Base-by-base conservation (phyloP, 2,888 invertebrate species). In the Orthosia gracilis region DNA sequence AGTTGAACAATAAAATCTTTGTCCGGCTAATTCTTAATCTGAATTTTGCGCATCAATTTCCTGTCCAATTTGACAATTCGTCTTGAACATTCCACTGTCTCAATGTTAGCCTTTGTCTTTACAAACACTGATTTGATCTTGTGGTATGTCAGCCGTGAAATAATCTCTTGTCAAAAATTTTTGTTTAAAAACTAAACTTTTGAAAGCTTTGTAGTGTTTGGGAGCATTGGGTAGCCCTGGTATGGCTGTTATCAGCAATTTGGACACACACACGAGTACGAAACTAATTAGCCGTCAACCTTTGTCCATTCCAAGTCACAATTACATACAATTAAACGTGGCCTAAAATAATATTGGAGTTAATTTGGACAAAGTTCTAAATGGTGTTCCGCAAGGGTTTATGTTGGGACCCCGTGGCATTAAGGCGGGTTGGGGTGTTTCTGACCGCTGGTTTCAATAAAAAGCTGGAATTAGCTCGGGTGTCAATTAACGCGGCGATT, bases 291-390 rank as follows among this genome's bases (percentile, higher is more conserved):
- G 79, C 82, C 79, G 84, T 73, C 79, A 89, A 88, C 88, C 86
- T 86, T 89, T 87, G 89, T 83, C 86, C 88, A 83, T 83, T 84
- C 64, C 49, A 68, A 87, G 80, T 89, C 87, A 86, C 89, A 90
- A 91, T 89, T 90, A 90, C 88, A 87, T 83, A 85, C 88, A 88
- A 88, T 90, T 91, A 90, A 90, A 89, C 85, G 85, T 80, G 80
- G 82, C 89, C 91, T 91, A 90, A 90, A 91, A 92, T 91, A 91
- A 92, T 92, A 92, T 92, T 87, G 86, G 79, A 83, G 86, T 85
- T 88, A 87, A 89, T 87, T 86, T 85, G 73, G 85, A 87, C 89
- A 88, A 88, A 89, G 89, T 90, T 89, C 85, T 80, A 71, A 80
- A 85, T 85, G 82, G 80, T 78, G 80, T 81, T 78, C 75, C 78